Evolutionary conservation across 2,888 invertebrate species (phyloP), one percentile per base, ranked within the genome.

Genomic region (Latrodectus hesperus): DNA sequence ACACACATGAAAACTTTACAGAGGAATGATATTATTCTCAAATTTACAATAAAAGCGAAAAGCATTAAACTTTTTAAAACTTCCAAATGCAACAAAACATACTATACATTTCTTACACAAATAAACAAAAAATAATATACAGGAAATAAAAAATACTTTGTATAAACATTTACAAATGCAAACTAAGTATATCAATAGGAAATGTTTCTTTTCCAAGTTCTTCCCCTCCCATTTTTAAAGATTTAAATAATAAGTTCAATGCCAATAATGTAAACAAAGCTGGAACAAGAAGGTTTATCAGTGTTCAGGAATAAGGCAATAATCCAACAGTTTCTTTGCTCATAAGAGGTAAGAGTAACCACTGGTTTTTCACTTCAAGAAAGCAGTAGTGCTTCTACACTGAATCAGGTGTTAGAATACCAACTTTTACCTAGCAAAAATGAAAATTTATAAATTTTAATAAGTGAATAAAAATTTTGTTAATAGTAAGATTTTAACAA

Each of bases 121-220:
- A 72, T 49, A 77, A 82, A 67, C 52, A 60, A 14, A 72, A 78
- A 49, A 67, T 68, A 82, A 85, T 85, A 68, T 85, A 85, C 85
- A 85, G 55, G 67, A 85, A 79, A 80, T 77, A 75, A 79, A 68
- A 53, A 51, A 71, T 51, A 71, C 65, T 78, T 79, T 77, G 75
- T 81, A 86, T 87, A 87, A 87, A 87, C 86, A 87, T 77, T 81
- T 87, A 77, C 67, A 76, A 85, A 85, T 85, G 84, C 72, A 70
- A 22, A 64, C 77, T 70, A 73, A 38, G 79, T 75, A 60, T 60
- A 60, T 60, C 60, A 60, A 60, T 12, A 60, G n/a, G 60, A 60
- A n/a, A 60, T 60, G 12, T 16, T 12, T 38, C 38, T 38, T 38
- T 38, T 38, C 2, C 38, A 6, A 38, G 38, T 38, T 12, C n/a